phyloP scores from a whole-genome alignment of 2,888 invertebrate genomes.

The Parasteatoda lunata region DNA sequence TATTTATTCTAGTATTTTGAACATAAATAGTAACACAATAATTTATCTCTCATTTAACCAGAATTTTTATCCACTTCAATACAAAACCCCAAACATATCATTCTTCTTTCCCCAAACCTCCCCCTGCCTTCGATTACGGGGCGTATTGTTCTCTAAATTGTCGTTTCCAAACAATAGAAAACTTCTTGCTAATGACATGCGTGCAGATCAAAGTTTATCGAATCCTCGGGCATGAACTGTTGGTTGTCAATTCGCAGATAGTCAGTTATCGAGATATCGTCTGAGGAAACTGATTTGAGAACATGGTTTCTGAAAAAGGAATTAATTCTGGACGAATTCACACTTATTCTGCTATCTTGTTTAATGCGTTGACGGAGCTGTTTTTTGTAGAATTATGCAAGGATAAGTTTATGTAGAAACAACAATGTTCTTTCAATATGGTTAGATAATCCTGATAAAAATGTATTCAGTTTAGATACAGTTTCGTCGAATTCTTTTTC shows the following conservation, averaged over 20 bases:
- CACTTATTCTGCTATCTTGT: not conserved
- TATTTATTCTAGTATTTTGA: too few species aligned
- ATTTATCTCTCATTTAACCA: conserved; percentile 22
- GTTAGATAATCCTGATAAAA: too few species aligned
- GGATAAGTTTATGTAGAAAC: too few species aligned
- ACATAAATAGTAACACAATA: too few species aligned
- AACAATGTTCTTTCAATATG: too few species aligned
- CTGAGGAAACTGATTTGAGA: not conserved
- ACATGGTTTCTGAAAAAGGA: not conserved
- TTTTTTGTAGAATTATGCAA: too few species aligned
- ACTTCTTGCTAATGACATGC: conserved; percentile 38
- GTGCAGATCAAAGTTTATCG: conserved; percentile 44
- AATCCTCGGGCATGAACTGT: conserved; percentile 30
- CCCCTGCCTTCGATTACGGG: conserved; percentile 16
- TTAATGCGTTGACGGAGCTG: not conserved
- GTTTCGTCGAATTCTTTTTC: too few species aligned
- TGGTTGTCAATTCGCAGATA: conserved; percentile 26
- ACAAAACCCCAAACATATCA: conserved; percentile 15
- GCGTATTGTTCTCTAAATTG: conserved; percentile 58
- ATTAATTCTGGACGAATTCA: not conserved
- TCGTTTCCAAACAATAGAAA: conserved; percentile 51
- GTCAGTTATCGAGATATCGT: conserved; percentile 12
- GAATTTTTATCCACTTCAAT: conserved; percentile 12
- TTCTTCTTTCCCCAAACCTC: conserved; percentile 3
- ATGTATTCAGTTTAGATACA: too few species aligned